These are phyloP conservation scores for Rhamnusium bicolor DNA, from an alignment of 2,888 invertebrate species.

Conservation along the genomic window DNA sequence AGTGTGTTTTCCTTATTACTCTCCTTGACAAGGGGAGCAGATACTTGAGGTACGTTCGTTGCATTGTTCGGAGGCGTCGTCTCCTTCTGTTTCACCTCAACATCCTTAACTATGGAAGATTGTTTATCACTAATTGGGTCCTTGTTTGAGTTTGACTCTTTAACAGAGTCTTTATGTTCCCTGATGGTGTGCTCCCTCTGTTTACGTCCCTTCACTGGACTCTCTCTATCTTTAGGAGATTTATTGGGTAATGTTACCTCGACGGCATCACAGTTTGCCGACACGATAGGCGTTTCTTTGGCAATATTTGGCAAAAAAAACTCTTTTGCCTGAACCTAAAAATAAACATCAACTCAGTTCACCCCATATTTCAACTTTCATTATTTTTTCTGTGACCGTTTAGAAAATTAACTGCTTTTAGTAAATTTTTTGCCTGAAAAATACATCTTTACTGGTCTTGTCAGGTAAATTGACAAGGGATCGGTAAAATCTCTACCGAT, in stretches of 20 bases:
- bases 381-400: too few relatives aligned
- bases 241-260: slow-evolving; percentile 75
- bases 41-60: slow-evolving; percentile 38
- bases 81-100: slow-evolving; percentile 39
- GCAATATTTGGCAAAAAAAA: slow-evolving; percentile 64
- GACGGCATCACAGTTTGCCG: slow-evolving; percentile 81
- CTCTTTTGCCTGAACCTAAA: slow-evolving; percentile 68
- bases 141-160: slow-evolving; percentile 42
- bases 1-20: slow-evolving; percentile 11
- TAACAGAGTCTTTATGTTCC: slow-evolving; percentile 43
- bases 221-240: slow-evolving; percentile 67
- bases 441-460: too few relatives aligned
- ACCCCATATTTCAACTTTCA: too few relatives aligned
- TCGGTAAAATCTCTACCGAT: too few relatives aligned
- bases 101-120: slow-evolving; percentile 54
- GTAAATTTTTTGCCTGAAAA: too few relatives aligned
- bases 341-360: slow-evolving; percentile 30
- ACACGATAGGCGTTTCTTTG: slow-evolving; percentile 77
- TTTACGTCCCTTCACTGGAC: slow-evolving; percentile 67
- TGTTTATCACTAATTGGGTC: slow-evolving; percentile 54
- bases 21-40: slow-evolving; percentile 18
- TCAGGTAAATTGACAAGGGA: too few relatives aligned
- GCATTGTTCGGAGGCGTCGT: slow-evolving; percentile 12
- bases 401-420: too few relatives aligned
- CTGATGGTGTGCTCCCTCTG: slow-evolving; percentile 52